Percentiles rank a stretch among this genome's conserved stretches.
Conservation (phyloP, 2,888 invertebrate genomes). For the Hypolimnas misippus region DNA sequence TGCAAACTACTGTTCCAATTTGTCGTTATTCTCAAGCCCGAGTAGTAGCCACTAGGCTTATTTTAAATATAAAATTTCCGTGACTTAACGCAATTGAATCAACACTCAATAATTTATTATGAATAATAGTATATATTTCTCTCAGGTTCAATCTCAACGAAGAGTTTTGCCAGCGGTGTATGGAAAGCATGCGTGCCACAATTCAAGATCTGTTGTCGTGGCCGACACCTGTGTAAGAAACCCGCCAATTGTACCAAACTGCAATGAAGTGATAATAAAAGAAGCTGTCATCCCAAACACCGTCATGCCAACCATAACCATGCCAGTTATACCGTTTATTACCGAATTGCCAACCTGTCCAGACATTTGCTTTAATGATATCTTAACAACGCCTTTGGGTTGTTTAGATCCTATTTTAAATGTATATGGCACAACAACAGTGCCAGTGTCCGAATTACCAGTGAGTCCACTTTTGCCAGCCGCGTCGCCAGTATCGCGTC, state of each 20-base stretch:
- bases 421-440: slow-evolving; percentile 35
- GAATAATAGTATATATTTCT: slow-evolving; percentile 2
- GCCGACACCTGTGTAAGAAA: slow-evolving; percentile 13
- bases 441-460: slow-evolving; percentile 50
- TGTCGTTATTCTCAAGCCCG: too few species aligned
- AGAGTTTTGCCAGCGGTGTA: slow-evolving; percentile 3
- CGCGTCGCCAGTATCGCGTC: slow-evolving; percentile 45
- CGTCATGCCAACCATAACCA: slow-evolving; percentile 1
- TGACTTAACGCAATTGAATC: too few species aligned
- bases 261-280: slow-evolving; percentile 13
- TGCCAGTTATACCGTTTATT: slow-evolving; percentile 36
- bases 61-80: background rate
- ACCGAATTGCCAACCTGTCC: slow-evolving; percentile 36
- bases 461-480: slow-evolving; percentile 54
- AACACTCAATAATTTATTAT: background rate
- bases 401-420: slow-evolving; percentile 44
- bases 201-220: slow-evolving; percentile 6
- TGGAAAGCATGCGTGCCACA: background rate
- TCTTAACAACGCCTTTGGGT: slow-evolving; percentile 39
- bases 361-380: slow-evolving; percentile 37
- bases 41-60: too few species aligned
- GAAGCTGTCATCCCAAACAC: slow-evolving; percentile 7
- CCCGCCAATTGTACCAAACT: slow-evolving; percentile 9
- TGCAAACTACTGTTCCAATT: too few species aligned
- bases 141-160: slow-evolving; percentile 28